phyloP scores from a whole-genome alignment of 2,113 vertebrate species.

The Cyrtonyx montezumae region DNA sequence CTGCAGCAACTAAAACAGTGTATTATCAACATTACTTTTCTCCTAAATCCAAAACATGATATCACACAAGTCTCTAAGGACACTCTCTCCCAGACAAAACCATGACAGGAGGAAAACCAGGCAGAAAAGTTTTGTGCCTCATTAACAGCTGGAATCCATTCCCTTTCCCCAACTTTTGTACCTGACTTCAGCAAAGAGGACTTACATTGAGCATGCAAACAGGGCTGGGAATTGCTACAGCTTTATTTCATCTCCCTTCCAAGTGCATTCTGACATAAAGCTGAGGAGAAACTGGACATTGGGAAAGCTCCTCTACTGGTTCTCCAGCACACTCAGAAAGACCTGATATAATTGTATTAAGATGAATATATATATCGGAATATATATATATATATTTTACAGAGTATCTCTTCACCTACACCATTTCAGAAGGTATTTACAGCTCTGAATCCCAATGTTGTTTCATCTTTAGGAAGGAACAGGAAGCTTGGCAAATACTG shows the following conservation, averaged over 20 bases:
- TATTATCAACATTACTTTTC: neutral
- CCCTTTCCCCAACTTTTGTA: neutral
- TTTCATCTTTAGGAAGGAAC: neutral
- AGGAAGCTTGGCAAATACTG: neutral
- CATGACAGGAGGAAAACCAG: neutral
- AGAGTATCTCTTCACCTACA: neutral
- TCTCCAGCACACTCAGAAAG: neutral
- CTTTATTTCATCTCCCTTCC: neutral
- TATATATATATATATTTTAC: too few species aligned
- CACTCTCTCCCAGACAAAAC: neutral
- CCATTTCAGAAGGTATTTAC: neutral
- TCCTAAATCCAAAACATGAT: neutral
- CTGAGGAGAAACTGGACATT: neutral
- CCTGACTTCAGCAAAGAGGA: neutral
- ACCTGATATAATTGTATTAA: neutral
- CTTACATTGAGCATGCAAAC: fast-evolving
- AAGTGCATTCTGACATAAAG: neutral
- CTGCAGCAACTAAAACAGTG: neutral
- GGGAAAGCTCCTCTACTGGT: neutral
- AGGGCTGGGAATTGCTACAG: neutral
- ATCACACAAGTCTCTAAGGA: neutral
- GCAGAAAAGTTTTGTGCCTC: neutral
- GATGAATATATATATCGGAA: too few species aligned
- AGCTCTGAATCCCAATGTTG: neutral
- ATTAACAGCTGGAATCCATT: neutral